Evolutionary conservation across 2,888 invertebrate genomes (phyloP).

Genomic region (Erebia ligea): DNA sequence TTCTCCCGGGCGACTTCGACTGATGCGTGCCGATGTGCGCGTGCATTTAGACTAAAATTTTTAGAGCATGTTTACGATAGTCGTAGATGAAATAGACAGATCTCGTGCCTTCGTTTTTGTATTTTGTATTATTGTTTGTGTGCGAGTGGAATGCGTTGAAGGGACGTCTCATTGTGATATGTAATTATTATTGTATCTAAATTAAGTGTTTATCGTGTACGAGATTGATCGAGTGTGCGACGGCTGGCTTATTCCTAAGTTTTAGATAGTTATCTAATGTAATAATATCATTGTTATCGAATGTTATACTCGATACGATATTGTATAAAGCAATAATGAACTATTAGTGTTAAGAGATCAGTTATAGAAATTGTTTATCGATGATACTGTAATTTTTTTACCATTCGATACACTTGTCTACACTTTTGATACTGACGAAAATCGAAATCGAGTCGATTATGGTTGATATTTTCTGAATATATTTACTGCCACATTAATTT

Average conservation of each 20-base stretch:
- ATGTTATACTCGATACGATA: slow-evolving; percentile 76
- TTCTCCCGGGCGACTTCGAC: slow-evolving; percentile 57
- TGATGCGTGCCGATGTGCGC: slow-evolving; percentile 67
- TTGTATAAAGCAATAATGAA: slow-evolving; percentile 81
- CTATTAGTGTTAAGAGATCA: slow-evolving; percentile 74
- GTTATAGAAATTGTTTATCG: slow-evolving; percentile 69
- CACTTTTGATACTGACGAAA: slow-evolving; percentile 69
- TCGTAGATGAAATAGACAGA: slow-evolving; percentile 74
- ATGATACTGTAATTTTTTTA: slow-evolving; percentile 70
- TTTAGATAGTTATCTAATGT: slow-evolving; percentile 65
- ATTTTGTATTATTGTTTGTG: slow-evolving; percentile 68
- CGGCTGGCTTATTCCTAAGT: slow-evolving; percentile 69
- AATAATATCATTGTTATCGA: slow-evolving; percentile 71
- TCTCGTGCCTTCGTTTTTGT: slow-evolving; percentile 81
- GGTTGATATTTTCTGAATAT: slow-evolving; percentile 82
- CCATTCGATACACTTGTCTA: slow-evolving; percentile 63
- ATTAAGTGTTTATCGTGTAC: slow-evolving; percentile 80
- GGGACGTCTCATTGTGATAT: slow-evolving; percentile 83
- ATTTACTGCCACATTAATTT: slow-evolving; percentile 76
- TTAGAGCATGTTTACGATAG: slow-evolving; percentile 74
- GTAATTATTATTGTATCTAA: slow-evolving; percentile 82
- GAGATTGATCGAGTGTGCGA: slow-evolving; percentile 72
- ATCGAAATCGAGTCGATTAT: slow-evolving; percentile 66
- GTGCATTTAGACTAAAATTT: slow-evolving; percentile 74
- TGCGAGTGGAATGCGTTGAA: slow-evolving; percentile 75